A percentile compares a stretch with the other conserved stretches of the same genome.
Evolutionary conservation across 1,140 invertebrate species (phyloP).

Genomic region (Heterodera carotae): DNA sequence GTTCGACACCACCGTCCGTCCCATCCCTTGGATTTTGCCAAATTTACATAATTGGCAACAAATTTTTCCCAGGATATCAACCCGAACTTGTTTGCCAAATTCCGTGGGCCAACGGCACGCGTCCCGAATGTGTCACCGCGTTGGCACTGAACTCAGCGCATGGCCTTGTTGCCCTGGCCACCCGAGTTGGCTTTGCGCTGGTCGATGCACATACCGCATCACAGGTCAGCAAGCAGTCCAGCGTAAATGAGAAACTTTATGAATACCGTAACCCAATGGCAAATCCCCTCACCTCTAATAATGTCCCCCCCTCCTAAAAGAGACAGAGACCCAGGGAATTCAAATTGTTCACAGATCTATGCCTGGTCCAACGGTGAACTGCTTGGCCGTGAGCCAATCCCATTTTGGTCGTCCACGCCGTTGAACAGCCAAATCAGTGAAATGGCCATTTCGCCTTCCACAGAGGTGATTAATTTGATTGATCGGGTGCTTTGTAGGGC

Average conservation of each 20-base stretch:
- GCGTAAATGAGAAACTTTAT: no score
- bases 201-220: constrained; percentile 44
- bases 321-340: no score
- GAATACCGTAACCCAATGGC: no score
- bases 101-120: constrained; percentile 77
- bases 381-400: constrained; percentile 47
- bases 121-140: constrained; percentile 80
- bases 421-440: constrained; percentile 43
- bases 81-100: constrained; percentile 89
- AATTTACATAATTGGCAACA: constrained; percentile 4
- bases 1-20: no score
- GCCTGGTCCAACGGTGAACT: constrained; percentile 59
- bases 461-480: no score
- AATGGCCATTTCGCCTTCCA: constrained; percentile 38
- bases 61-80: constrained; percentile 74
- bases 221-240: neutral
- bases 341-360: constrained; percentile 55
- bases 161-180: constrained; percentile 72
- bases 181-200: constrained; percentile 52
- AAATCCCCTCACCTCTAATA: no score
- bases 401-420: constrained; percentile 33
- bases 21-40: no score
- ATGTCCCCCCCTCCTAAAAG: no score
- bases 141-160: constrained; percentile 91
- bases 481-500: no score